A percentile compares a stretch with the other conserved stretches of the same genome.
phyloP scores from a whole-genome alignment of 1,140 invertebrate genomes.

The Nomia melanderi region DNA sequence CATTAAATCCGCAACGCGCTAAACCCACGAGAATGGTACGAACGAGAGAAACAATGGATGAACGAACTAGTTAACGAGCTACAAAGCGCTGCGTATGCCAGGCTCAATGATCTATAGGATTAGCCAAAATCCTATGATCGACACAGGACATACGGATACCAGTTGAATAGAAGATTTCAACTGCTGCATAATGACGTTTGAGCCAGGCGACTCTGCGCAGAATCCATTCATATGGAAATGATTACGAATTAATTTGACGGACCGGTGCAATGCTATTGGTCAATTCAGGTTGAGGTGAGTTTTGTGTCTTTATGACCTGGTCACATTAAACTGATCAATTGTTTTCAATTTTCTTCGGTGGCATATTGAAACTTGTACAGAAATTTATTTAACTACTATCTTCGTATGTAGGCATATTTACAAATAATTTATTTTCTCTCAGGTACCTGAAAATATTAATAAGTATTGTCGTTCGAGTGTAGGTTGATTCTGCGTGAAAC shows the following conservation, averaged over 20 bases:
- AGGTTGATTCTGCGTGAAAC: too few relatives aligned
- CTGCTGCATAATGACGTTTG: neutral
- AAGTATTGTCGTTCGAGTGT: too few relatives aligned
- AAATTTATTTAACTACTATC: too few relatives aligned
- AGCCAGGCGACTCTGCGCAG: neutral
- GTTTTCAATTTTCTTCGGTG: too few relatives aligned
- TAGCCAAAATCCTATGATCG: neutral
- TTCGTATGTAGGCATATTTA: too few relatives aligned
- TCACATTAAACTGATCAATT: too few relatives aligned
- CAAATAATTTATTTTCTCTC: too few relatives aligned
- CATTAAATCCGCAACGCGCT: neutral
- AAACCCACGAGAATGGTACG: neutral
- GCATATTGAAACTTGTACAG: too few relatives aligned
- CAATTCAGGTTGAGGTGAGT: too few relatives aligned
- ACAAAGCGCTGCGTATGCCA: neutral
- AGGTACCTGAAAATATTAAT: too few relatives aligned
- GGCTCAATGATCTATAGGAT: neutral
- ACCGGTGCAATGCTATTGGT: too few relatives aligned
- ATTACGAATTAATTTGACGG: neutral
- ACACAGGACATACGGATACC: neutral
- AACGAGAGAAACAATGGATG: neutral
- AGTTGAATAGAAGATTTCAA: neutral
- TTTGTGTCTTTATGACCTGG: too few relatives aligned
- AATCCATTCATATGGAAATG: neutral
- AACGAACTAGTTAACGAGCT: neutral